phyloP scores from a whole-genome alignment of 2,113 vertebrate genomes.

The Tonatia bakeri region DNA sequence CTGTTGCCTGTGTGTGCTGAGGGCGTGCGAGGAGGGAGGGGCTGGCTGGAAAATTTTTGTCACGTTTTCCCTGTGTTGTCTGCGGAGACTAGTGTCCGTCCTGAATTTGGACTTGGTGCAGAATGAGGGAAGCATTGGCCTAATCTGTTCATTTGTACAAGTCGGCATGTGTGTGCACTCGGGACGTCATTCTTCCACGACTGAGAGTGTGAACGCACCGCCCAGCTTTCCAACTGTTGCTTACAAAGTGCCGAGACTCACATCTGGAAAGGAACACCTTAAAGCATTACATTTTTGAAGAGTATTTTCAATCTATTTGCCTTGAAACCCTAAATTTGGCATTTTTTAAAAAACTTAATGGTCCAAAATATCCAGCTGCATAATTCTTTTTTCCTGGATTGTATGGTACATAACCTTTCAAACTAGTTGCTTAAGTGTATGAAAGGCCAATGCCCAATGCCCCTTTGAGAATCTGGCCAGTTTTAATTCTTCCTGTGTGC shows the following conservation, averaged over 20 bases:
- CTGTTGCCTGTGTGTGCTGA: slow-evolving; percentile 51
- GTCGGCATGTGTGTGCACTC: not conserved
- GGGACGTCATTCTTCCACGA: not conserved
- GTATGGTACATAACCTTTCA: not conserved
- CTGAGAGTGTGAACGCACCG: rapidly evolving
- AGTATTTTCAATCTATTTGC: not conserved
- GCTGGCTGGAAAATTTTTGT: slow-evolving; percentile 74
- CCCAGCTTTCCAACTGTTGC: not conserved
- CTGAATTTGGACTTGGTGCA: slow-evolving; percentile 49
- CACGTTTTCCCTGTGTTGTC: slow-evolving; percentile 61
- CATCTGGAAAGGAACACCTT: not conserved
- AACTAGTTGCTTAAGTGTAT: not conserved
- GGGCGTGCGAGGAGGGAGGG: not conserved
- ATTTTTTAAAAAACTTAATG: not conserved
- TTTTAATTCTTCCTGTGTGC: not conserved
- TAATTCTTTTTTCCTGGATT: slow-evolving; percentile 6
- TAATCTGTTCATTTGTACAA: slow-evolving; percentile 2
- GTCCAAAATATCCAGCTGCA: not conserved
- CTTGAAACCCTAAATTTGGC: not conserved
- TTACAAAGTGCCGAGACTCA: not conserved
- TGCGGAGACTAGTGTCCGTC: slow-evolving; percentile 52
- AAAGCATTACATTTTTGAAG: not conserved
- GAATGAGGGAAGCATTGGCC: slow-evolving; percentile 54
- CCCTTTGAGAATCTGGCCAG: not conserved
- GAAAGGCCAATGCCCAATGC: not conserved